Evolutionary conservation across 2,888 invertebrate species (phyloP).

Genomic region (Minunthozetes semirufus): DNA sequence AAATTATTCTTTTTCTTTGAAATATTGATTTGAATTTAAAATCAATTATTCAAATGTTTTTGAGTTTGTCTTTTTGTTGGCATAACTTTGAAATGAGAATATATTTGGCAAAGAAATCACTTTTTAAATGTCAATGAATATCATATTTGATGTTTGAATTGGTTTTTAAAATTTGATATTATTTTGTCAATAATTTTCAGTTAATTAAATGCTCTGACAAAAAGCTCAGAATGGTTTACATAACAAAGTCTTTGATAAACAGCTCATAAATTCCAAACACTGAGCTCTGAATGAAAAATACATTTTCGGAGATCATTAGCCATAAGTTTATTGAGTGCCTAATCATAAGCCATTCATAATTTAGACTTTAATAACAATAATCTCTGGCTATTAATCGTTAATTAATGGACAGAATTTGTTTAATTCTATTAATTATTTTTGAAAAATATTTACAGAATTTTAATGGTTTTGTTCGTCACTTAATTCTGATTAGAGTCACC

Average conservation of each 20-base stretch:
- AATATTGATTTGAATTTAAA: background rate
- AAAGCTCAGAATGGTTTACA: background rate
- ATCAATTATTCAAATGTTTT: background rate
- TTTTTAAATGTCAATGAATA: too few species aligned
- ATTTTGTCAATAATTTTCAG: background rate
- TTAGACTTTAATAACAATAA: too few species aligned
- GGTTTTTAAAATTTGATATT: background rate
- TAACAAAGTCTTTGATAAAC: background rate
- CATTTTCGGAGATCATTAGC: background rate
- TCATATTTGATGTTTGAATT: too few species aligned
- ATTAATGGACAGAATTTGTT: background rate
- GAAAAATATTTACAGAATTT: too few species aligned
- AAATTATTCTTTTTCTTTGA: background rate
- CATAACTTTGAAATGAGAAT: too few species aligned
- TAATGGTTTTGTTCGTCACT: too few species aligned
- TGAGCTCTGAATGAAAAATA: background rate
- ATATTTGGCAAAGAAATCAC: too few species aligned
- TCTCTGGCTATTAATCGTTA: too few species aligned
- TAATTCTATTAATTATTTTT: background rate
- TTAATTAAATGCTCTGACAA: background rate
- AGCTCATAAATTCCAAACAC: background rate
- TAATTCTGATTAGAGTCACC: too few species aligned
- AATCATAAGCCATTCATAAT: background rate
- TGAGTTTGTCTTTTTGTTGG: background rate
- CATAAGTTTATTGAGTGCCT: background rate